Evolutionary conservation across 2,113 vertebrate species (phyloP).

Genomic region (Isurus oxyrinchus): DNA sequence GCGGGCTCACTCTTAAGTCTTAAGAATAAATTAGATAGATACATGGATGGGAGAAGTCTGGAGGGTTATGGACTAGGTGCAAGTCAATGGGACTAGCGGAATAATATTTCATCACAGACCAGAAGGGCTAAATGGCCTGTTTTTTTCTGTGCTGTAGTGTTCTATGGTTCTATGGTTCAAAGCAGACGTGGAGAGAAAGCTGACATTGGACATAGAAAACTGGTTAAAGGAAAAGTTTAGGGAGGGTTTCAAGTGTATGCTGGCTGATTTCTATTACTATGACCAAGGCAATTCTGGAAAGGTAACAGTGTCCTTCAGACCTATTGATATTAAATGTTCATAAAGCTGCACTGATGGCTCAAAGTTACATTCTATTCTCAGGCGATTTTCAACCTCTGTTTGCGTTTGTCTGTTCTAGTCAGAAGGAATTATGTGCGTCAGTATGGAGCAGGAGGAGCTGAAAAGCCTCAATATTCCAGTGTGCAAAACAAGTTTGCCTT

Average conservation of each 20-base stretch:
- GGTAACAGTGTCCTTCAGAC: background rate
- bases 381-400: background rate
- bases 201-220: conserved; percentile 41
- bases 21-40: too few species aligned
- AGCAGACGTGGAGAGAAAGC: conserved; percentile 37
- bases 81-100: too few species aligned
- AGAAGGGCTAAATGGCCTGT: too few species aligned
- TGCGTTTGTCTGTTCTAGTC: background rate
- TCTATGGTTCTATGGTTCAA: too few species aligned
- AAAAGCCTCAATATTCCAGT: background rate
- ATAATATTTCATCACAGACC: too few species aligned
- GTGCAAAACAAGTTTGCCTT: background rate
- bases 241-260: conserved; percentile 41
- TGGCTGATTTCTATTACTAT: conserved; percentile 37
- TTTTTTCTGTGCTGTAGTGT: too few species aligned
- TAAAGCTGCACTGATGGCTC: background rate
- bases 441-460: background rate
- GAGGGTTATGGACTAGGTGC: too few species aligned
- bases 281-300: conserved; percentile 39
- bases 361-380: background rate
- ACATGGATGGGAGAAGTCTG: too few species aligned
- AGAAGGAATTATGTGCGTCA: background rate
- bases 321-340: background rate
- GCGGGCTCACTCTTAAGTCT: too few species aligned
- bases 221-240: conserved; percentile 44